These are phyloP conservation scores for Drosophila quadrilineata DNA, from an alignment of 1,140 invertebrate species.

Conservation along the genomic window DNA sequence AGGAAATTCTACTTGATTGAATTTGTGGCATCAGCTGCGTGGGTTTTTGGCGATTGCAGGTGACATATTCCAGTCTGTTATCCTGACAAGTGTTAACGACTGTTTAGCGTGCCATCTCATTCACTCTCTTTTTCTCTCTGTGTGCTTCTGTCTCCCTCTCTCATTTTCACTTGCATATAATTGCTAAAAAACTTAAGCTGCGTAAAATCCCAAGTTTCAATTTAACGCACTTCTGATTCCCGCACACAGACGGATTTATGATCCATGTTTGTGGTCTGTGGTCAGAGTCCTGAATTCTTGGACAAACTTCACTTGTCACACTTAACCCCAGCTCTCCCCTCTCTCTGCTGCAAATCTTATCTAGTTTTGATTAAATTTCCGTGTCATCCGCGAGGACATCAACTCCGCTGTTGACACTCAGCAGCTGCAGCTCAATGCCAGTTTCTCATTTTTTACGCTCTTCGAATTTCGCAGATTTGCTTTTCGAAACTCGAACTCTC, in stretches of 20 bases:
- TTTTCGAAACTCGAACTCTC: conserved; percentile 13
- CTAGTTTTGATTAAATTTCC: conserved; percentile 56
- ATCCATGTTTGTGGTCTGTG: conserved; percentile 11
- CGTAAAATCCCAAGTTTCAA: conserved; percentile 78
- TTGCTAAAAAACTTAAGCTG: conserved; percentile 78
- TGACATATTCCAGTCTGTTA: conserved; percentile 65
- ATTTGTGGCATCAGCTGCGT: conserved; percentile 37
- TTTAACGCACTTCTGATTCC: conserved; percentile 70
- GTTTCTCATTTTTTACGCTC: conserved; percentile 9
- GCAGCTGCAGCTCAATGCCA: conserved; percentile 38
- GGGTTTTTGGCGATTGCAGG: conserved; percentile 33
- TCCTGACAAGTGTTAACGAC: conserved; percentile 67
- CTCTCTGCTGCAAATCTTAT: conserved; percentile 44
- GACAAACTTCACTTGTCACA: background rate
- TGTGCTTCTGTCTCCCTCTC: background rate
- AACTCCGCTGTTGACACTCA: conserved; percentile 57
- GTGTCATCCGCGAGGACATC: conserved; percentile 41
- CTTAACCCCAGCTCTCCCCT: background rate
- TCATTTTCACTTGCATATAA: conserved; percentile 33
- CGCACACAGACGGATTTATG: conserved; percentile 17
- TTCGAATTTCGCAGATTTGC: conserved; percentile 38
- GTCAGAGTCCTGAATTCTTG: conserved; percentile 7
- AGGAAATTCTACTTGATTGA: conserved; percentile 50
- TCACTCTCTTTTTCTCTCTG: conserved; percentile 35
- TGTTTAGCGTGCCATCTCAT: no score